Evolutionary conservation across 2,113 vertebrate genomes (phyloP).

Genomic region (Grus americana): DNA sequence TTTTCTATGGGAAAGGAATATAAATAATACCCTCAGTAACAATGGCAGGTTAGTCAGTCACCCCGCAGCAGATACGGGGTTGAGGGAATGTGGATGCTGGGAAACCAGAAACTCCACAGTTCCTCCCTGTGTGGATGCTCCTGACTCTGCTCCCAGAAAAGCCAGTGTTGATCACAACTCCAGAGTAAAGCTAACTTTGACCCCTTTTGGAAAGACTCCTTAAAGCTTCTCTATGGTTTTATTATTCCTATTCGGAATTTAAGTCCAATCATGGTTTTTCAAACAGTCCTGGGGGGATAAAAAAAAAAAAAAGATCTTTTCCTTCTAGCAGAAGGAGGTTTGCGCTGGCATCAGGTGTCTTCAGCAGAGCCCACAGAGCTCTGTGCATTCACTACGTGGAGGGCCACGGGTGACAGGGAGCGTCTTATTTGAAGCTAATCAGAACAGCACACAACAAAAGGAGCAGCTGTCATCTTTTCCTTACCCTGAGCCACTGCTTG

Average conservation of each 20-base stretch:
- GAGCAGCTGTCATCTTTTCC: constrained; percentile 27
- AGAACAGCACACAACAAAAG: constrained; percentile 11
- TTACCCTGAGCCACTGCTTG: not conserved
- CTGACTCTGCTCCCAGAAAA: not conserved
- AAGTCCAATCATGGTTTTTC: not conserved
- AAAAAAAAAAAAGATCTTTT: not conserved
- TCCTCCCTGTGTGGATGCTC: not conserved
- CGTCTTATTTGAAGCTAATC: constrained; percentile 11
- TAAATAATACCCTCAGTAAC: not conserved
- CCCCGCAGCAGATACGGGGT: not conserved
- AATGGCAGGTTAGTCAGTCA: not conserved
- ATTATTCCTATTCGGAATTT: not conserved
- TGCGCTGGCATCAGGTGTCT: not conserved
- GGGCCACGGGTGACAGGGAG: constrained; percentile 3
- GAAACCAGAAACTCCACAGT: not conserved
- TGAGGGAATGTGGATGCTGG: not conserved
- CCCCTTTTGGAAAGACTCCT: not conserved
- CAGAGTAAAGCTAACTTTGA: not conserved
- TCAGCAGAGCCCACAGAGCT: not conserved
- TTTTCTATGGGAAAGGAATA: not conserved
- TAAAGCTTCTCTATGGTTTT: not conserved
- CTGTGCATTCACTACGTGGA: not conserved
- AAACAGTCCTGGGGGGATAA: not conserved
- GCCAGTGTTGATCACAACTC: not conserved
- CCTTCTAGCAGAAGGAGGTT: not conserved